These are phyloP conservation scores for Scrobipalpa atriplicella DNA, from an alignment of 2,888 invertebrate genomes.

Conservation along the genomic window DNA sequence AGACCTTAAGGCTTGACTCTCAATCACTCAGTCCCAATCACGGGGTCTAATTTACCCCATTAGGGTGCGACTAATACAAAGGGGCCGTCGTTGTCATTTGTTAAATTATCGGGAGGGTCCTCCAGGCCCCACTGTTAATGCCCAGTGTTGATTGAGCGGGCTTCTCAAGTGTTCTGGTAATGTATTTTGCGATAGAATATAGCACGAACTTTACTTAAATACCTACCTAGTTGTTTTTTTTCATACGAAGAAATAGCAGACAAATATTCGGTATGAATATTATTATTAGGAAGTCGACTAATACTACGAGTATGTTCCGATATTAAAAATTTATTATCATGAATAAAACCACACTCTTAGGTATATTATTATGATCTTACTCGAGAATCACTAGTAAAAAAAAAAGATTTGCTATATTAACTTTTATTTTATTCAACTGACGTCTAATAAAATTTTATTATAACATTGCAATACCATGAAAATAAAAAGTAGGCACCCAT, in stretches of 20 bases:
- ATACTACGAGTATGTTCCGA: too few species aligned
- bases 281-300: too few species aligned
- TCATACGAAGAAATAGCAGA: too few species aligned
- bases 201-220: neutral
- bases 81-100: slow-evolving; percentile 29
- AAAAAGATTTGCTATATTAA: too few species aligned
- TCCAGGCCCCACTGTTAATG: slow-evolving; percentile 10
- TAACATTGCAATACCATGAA: neutral
- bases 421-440: too few species aligned
- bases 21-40: slow-evolving; percentile 26
- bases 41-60: slow-evolving; percentile 31
- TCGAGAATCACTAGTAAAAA: too few species aligned
- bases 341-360: too few species aligned
- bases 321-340: too few species aligned
- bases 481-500: neutral
- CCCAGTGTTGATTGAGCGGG: slow-evolving; percentile 15
- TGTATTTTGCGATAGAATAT: neutral
- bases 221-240: too few species aligned
- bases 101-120: slow-evolving; percentile 28
- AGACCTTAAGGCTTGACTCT: slow-evolving; percentile 13
- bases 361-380: too few species aligned
- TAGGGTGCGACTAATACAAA: slow-evolving; percentile 21
- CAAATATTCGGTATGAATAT: too few species aligned
- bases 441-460: too few species aligned
- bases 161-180: neutral